Base-by-base conservation (phyloP, 2,888 invertebrate species). In the Drosophila merina region DNA sequence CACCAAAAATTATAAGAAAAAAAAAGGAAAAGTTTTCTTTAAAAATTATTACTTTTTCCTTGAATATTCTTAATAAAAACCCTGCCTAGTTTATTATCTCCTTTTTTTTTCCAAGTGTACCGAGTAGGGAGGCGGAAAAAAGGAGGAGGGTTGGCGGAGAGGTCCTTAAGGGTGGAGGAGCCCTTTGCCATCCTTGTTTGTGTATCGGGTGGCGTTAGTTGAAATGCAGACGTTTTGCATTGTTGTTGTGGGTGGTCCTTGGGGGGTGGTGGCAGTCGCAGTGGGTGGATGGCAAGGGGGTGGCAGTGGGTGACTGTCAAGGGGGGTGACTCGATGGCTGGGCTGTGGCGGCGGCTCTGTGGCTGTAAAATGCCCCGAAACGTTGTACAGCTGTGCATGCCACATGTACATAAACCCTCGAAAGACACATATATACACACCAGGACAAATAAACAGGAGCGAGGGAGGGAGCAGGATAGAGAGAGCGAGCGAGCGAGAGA, bases 221-320 rank as follows among this genome's bases (percentile, higher is more conserved):
- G 82, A 86, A 82, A 86, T 82, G 86, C 82, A 82, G 82, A 82
- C 86, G 84, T 73, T 86, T 83, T 82, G 86, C 84, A 86, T 86
- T 82, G 82, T 86, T 82, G 82, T 77, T 71, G 60, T 69, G 60
- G 70, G 70, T 60, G 64, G 57, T 47, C 56, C 30, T 40, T 33
- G 38, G 38, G 49, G 80, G 77, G 68, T 57, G 74, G 74, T 20
- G 20, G 20, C 20, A 20, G 20, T 20, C 20, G 72, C 58, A 28
- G 59, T 26, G 40, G 57, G 58, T 68, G 33, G 25, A 20, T 28
- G 62, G 60, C 31, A 14, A 5, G 38, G 36, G 57, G 48, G 9
- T 42, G 57, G 42, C 14, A 14, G 14, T 14, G 14, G 14, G 14
- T 14, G 14, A 14, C 14, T 14, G 14, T 14, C 1, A 14, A 52